These are phyloP conservation scores for Bombus terrestris DNA, from an alignment of 1,140 invertebrate species.

Conservation along the genomic window DNA sequence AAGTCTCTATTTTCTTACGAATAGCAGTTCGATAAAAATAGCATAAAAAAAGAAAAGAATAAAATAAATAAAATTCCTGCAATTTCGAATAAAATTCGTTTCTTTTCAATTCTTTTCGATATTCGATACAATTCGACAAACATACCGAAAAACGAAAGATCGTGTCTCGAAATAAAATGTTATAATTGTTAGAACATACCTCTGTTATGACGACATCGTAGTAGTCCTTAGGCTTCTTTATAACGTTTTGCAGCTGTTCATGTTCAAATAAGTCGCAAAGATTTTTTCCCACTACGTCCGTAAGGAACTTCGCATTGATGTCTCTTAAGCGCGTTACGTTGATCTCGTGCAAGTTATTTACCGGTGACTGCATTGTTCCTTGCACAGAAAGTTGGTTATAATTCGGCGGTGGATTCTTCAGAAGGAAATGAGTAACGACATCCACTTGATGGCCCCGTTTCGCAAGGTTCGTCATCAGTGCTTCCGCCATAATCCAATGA, in stretches of 20 bases:
- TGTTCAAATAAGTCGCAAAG: constrained; percentile 39
- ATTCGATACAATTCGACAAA: too few relatives aligned
- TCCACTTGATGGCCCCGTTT: constrained; percentile 80
- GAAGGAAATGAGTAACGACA: constrained; percentile 77
- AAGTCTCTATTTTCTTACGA: too few relatives aligned
- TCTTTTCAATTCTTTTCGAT: too few relatives aligned
- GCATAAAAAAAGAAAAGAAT: too few relatives aligned
- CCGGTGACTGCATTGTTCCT: constrained; percentile 26
- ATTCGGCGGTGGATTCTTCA: constrained; percentile 73
- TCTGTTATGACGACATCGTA: constrained; percentile 64
- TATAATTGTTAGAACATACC: constrained; percentile 20
- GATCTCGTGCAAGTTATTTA: constrained; percentile 32
- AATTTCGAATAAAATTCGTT: too few relatives aligned
- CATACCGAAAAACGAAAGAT: too few relatives aligned
- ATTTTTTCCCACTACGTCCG: neutral
- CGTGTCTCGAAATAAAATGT: too few relatives aligned
- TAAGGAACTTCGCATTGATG: accelerated
- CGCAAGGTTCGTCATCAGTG: constrained; percentile 75
- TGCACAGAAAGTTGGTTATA: constrained; percentile 72
- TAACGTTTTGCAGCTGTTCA: constrained; percentile 29
- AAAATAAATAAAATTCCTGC: too few relatives aligned
- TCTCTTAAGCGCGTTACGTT: neutral
- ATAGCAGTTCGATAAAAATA: too few relatives aligned
- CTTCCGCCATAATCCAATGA: constrained; percentile 76
- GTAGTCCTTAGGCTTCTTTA: constrained; percentile 56